Percentiles rank a stretch among this genome's conserved stretches.
Evolutionary conservation across 2,888 invertebrate species (phyloP).

Genomic region (Ornithoptera priamus): DNA sequence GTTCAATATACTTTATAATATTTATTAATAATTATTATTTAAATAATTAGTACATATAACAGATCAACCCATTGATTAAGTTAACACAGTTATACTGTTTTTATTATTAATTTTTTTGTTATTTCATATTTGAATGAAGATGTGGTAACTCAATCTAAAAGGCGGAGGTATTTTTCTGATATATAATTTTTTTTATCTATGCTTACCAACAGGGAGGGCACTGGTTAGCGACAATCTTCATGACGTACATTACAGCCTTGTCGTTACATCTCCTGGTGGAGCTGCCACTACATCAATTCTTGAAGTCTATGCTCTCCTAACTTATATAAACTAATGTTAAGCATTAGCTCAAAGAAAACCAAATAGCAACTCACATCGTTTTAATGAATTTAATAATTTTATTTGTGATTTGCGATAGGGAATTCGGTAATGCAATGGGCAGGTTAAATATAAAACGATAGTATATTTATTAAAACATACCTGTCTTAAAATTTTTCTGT

Average conservation of each 20-base stretch:
- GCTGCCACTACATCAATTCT: conserved; percentile 46
- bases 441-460: background rate
- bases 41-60: no score
- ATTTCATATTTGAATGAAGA: no score
- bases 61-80: no score
- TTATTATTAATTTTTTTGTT: no score
- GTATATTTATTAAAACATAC: background rate
- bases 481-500: background rate
- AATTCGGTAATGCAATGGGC: background rate
- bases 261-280: conserved; percentile 51
- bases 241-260: conserved; percentile 46
- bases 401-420: background rate
- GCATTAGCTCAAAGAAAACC: conserved; percentile 2
- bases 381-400: background rate
- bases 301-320: conserved; percentile 23
- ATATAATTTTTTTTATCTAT: background rate
- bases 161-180: background rate
- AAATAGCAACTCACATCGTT: conserved; percentile 1
- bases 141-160: no score
- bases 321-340: background rate
- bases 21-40: no score
- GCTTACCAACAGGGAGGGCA: conserved; percentile 45
- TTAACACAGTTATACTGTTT: no score
- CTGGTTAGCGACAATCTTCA: conserved; percentile 44
- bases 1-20: conserved; percentile 10